A percentile compares a stretch with the other conserved stretches of the same genome.
Evolutionary conservation across 2,888 invertebrate species (phyloP).

Genomic region (Sceliomorpha sp.): DNA sequence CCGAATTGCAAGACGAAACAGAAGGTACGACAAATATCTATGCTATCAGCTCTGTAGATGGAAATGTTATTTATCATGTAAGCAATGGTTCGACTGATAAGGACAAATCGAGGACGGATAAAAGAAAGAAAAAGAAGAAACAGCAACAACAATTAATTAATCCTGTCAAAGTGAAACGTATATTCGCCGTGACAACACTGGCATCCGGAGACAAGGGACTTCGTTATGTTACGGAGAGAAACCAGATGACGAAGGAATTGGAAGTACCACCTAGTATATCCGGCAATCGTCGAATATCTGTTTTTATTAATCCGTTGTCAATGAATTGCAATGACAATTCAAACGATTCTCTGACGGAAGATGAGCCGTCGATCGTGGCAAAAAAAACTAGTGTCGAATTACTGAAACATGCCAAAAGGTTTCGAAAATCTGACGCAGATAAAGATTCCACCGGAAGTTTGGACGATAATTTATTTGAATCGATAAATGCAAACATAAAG

Average conservation of each 20-base stretch:
- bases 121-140: slow-evolving; percentile 67
- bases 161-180: slow-evolving; percentile 80
- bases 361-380: slow-evolving; percentile 62
- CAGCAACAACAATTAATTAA: slow-evolving; percentile 70
- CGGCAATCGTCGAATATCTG: slow-evolving; percentile 82
- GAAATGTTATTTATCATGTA: slow-evolving; percentile 87
- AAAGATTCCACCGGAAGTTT: slow-evolving; percentile 74
- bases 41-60: slow-evolving; percentile 91
- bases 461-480: slow-evolving; percentile 75
- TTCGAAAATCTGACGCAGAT: slow-evolving; percentile 72
- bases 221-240: slow-evolving; percentile 80
- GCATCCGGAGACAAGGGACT: slow-evolving; percentile 78
- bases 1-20: slow-evolving; percentile 72
- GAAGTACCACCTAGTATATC: slow-evolving; percentile 82
- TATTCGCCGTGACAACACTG: slow-evolving; percentile 82
- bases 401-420: slow-evolving; percentile 74
- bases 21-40: slow-evolving; percentile 84
- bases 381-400: slow-evolving; percentile 70
- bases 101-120: slow-evolving; percentile 59
- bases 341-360: slow-evolving; percentile 75
- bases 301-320: slow-evolving; percentile 85
- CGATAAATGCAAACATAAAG: slow-evolving; percentile 63
- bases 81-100: slow-evolving; percentile 79
- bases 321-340: slow-evolving; percentile 74
- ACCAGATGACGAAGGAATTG: slow-evolving; percentile 79